A percentile compares a stretch with the other conserved stretches of the same genome.
phyloP scores from a whole-genome alignment of 2,888 invertebrate genomes.

The Diabrotica balteata region DNA sequence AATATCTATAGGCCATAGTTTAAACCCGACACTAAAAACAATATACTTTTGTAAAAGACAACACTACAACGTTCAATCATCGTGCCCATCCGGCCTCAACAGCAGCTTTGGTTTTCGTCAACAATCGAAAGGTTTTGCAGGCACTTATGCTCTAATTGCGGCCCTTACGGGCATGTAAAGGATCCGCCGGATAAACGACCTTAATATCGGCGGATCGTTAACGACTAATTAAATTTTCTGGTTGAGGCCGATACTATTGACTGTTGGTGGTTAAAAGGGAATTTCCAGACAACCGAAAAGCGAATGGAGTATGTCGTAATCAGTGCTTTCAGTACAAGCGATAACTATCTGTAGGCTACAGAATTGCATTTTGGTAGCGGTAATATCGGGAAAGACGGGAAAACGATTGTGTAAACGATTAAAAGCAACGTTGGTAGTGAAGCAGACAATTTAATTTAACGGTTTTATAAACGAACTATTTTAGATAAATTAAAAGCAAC shows the following conservation, averaged over 20 bases:
- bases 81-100: neutral
- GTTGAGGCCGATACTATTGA: slow-evolving; percentile 27
- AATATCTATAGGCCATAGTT: too few relatives aligned
- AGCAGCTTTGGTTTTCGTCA: slow-evolving; percentile 12
- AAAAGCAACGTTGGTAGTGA: neutral
- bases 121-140: slow-evolving; percentile 17
- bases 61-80: too few relatives aligned
- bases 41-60: too few relatives aligned
- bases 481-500: too few relatives aligned
- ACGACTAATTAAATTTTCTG: slow-evolving; percentile 36
- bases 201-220: slow-evolving; percentile 34
- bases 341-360: neutral
- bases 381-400: neutral
- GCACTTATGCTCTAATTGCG: slow-evolving; percentile 38
- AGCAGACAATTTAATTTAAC: too few relatives aligned
- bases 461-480: too few relatives aligned
- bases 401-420: too few relatives aligned
- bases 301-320: slow-evolving; percentile 6
- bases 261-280: slow-evolving; percentile 26
- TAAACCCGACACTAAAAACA: too few relatives aligned
- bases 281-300: slow-evolving; percentile 16
- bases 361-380: neutral
- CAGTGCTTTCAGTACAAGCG: neutral
- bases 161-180: slow-evolving; percentile 33
- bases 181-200: slow-evolving; percentile 34